Conservation (phyloP, 2,888 invertebrate species). For the Baronia brevicornis region DNA sequence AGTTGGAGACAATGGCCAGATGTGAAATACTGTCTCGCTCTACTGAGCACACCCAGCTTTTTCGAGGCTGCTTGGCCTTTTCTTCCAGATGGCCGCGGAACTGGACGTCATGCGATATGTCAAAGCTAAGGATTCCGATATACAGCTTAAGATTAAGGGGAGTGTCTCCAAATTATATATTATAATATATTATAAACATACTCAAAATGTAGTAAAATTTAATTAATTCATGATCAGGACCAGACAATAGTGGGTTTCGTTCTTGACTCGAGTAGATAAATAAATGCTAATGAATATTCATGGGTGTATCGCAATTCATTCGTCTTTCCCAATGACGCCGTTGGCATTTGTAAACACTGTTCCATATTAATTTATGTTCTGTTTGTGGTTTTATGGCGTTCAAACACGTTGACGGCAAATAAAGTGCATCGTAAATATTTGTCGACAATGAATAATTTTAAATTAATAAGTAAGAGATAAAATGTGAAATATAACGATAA, state of each 20-base stretch:
- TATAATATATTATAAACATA: no score
- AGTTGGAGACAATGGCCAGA: no score
- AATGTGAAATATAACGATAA: slow-evolving; percentile 4
- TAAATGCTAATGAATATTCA: slow-evolving; percentile 11
- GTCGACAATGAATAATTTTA: background rate
- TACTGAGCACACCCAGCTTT: no score
- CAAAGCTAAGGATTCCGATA: no score
- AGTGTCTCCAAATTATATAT: no score
- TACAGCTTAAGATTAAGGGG: no score
- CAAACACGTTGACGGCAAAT: background rate
- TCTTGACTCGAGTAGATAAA: slow-evolving; percentile 7
- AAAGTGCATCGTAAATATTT: slow-evolving; percentile 2
- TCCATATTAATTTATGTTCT: slow-evolving; percentile 7
- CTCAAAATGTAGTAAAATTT: slow-evolving; percentile 6
- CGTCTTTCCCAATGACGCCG: slow-evolving; percentile 9
- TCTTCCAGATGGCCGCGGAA: no score
- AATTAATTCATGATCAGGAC: slow-evolving; percentile 13
- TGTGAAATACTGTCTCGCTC: no score
- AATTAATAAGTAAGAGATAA: slow-evolving; percentile 3
- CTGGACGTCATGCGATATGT: no score
- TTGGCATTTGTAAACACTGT: slow-evolving; percentile 1
- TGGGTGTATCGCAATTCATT: slow-evolving; percentile 11
- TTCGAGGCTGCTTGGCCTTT: no score
- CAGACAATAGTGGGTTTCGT: slow-evolving; percentile 7
- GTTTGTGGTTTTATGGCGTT: slow-evolving; percentile 4